A percentile compares a stretch with the other conserved stretches of the same genome.
These are phyloP conservation scores for Cheilosia scutellata DNA, from an alignment of 2,888 invertebrate species.

Conservation along the genomic window DNA sequence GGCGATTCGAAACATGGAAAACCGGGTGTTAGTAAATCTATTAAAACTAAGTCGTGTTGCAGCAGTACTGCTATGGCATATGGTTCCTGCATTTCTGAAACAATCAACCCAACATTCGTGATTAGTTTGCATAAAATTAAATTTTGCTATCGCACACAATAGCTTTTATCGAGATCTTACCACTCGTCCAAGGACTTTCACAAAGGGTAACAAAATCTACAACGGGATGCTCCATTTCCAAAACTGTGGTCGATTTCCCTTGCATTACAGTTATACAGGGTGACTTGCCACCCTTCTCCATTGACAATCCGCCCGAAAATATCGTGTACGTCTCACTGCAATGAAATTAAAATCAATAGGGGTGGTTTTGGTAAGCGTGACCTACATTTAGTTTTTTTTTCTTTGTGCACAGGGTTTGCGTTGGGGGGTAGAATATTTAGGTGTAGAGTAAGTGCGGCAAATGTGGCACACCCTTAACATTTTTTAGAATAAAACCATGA, in stretches of 20 bases:
- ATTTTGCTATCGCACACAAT: neutral
- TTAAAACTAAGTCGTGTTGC: conserved; percentile 98
- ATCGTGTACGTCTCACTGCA: conserved; percentile 96
- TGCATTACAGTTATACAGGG: conserved; percentile 98
- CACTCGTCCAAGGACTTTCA: conserved; percentile 96
- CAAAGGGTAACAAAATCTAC: conserved; percentile 98
- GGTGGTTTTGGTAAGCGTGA: conserved; percentile 14
- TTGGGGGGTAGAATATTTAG: neutral
- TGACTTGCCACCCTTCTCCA: conserved; percentile 94
- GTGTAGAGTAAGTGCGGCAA: too few species aligned
- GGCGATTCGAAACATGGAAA: conserved; percentile 99
- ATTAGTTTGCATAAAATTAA: conserved; percentile 26
- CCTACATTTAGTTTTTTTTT: conserved; percentile 18
- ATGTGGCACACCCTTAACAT: too few species aligned
- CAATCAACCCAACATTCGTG: conserved; percentile 13
- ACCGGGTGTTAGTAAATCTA: conserved; percentile 97
- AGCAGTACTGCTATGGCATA: conserved; percentile 98
- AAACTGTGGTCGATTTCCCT: conserved; percentile 97
- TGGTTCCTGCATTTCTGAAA: conserved; percentile 97
- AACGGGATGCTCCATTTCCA: conserved; percentile 99
- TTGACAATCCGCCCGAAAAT: conserved; percentile 98
- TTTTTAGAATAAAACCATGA: too few species aligned
- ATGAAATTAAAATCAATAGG: conserved; percentile 76
- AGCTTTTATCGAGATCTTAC: conserved; percentile 84
- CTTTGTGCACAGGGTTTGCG: neutral